Percentiles rank a stretch among this genome's conserved stretches.
These are phyloP conservation scores for Centrocercus urophasianus DNA, from an alignment of 2,113 vertebrate genomes.

Conservation along the genomic window DNA sequence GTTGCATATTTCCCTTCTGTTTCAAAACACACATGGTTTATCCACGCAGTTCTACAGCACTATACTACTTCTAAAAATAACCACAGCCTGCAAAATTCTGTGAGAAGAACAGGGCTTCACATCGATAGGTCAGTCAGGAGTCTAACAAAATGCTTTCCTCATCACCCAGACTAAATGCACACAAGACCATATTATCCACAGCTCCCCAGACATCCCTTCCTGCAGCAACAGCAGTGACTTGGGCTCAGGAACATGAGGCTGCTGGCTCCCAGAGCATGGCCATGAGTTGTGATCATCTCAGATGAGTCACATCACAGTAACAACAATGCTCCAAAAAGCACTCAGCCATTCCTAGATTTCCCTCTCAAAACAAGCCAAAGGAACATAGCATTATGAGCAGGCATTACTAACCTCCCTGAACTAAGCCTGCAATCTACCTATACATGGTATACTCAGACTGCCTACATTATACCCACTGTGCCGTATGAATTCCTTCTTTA, in stretches of 20 bases:
- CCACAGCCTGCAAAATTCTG: neutral
- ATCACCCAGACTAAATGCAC: neutral
- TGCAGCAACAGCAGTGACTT: neutral
- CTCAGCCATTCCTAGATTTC: neutral
- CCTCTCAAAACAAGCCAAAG: neutral
- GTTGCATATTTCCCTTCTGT: neutral
- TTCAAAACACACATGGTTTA: neutral
- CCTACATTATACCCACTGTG: neutral
- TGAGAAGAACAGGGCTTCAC: neutral
- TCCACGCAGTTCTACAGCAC: neutral
- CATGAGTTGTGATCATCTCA: neutral
- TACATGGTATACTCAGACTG: rapidly evolving
- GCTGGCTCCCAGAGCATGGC: neutral
- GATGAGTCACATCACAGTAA: neutral
- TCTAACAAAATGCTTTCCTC: neutral
- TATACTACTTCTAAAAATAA: slow-evolving; percentile 46
- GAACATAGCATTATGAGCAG: neutral
- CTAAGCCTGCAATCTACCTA: neutral
- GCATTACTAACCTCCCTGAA: neutral
- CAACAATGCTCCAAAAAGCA: neutral
- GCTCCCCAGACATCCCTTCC: neutral
- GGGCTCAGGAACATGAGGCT: neutral
- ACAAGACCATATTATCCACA: neutral
- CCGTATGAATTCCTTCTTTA: neutral
- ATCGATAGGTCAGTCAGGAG: neutral